Base-by-base conservation (phyloP, 1,140 invertebrate genomes). In the Drosophila auraria region DNA sequence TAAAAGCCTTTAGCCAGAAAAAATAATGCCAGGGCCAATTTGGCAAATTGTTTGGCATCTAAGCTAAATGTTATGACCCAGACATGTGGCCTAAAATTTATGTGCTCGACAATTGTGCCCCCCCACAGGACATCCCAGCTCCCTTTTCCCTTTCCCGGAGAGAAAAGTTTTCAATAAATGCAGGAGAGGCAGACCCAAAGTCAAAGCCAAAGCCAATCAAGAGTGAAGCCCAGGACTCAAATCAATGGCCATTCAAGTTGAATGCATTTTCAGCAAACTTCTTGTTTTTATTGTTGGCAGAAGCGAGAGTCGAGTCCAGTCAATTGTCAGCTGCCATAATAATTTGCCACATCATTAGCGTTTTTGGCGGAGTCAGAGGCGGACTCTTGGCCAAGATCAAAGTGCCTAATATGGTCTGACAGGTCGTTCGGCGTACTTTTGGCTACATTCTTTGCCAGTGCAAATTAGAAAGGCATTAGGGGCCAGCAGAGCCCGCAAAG, bases 261-360 rank as follows among this genome's bases (percentile, higher is more conserved):
- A 87, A 87, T 89, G 84, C 84, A 83, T 89, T 84, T 78, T 54
- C 27, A 62, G 80, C 72, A 78, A 87, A 75, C 64, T 80, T 45
- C 50, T 45, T 76, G 14, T 30, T 27, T 25, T 38, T n/a, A 23
- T 40, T 23, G 33, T 40, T 9, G 47, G 11, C 3, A 15, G 30
- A 8, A 42, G 12, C 38, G 25, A 47, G 25, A 25, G 36, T 36
- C 33, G 45, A 14, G 44, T 38, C 36, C 54, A 33, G 69, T 74
- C 77, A 83, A 84, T 84, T 83, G 84, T 68, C 81, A 84, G 72
- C 76, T 83, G 82, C 82, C 76, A 90, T 90, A 86, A 90, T 90
- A 90, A 90, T 90, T 90, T 90, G 86, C 87, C 87, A 90, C 87
- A 90, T 90, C 86, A 90, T 90, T 90, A 90, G 80, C 86, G 89